These are phyloP conservation scores for Halichoeres trimaculatus DNA, from an alignment of 2,113 vertebrate genomes.

Conservation along the genomic window DNA sequence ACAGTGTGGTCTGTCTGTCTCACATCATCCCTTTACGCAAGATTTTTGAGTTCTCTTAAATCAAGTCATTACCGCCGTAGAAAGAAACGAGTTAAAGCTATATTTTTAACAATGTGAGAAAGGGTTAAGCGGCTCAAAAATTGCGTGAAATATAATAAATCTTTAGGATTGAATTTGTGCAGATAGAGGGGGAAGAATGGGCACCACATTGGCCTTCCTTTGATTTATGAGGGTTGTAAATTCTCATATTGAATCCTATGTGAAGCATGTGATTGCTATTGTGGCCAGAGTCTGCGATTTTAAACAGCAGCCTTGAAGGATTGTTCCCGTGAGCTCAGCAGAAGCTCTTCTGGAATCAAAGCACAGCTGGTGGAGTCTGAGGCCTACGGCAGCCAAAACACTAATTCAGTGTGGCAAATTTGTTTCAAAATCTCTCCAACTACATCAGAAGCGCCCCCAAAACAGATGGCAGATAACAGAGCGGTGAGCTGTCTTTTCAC, in stretches of 20 bases:
- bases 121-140: slow-evolving; percentile 17
- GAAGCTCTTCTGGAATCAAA: slow-evolving; percentile 30
- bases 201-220: slow-evolving; percentile 46
- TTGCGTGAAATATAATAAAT: slow-evolving; percentile 46
- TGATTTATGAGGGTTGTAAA: slow-evolving; percentile 60
- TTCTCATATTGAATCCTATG: slow-evolving; percentile 27
- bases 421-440: slow-evolving; percentile 62
- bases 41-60: slow-evolving; percentile 48
- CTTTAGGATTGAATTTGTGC: slow-evolving; percentile 61
- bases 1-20: slow-evolving; percentile 28
- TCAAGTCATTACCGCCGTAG: slow-evolving; percentile 57
- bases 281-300: slow-evolving; percentile 25
- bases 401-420: slow-evolving; percentile 69
- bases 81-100: no score
- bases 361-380: slow-evolving; percentile 56
- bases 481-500: slow-evolving; percentile 40
- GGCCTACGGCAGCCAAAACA: slow-evolving; percentile 55
- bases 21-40: slow-evolving; percentile 32
- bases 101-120: no score
- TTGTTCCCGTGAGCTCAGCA: slow-evolving; percentile 44
- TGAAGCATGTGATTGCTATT: slow-evolving; percentile 25
- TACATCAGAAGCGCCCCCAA: slow-evolving; percentile 42
- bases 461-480: slow-evolving; percentile 69
- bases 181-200: slow-evolving; percentile 20
- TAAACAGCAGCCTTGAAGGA: slow-evolving; percentile 41